Conservation (phyloP, 1,140 invertebrate genomes). For the Drosophila lacertosa region DNA sequence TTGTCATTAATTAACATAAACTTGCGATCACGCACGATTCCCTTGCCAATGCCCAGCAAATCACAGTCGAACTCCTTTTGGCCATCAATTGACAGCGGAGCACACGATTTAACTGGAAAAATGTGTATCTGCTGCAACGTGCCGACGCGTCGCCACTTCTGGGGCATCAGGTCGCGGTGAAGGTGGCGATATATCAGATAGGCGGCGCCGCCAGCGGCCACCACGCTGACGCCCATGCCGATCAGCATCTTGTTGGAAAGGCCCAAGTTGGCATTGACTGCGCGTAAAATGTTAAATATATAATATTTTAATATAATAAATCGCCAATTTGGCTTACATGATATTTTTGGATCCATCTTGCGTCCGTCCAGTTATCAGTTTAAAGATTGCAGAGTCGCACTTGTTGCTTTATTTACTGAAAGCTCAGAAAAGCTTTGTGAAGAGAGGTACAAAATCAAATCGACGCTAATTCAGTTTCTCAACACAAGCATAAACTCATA, state of each 20-base stretch:
- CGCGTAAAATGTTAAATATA: slow-evolving; percentile 63
- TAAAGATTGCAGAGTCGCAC: not conserved
- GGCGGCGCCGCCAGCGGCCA: slow-evolving; percentile 49
- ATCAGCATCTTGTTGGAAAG: slow-evolving; percentile 45
- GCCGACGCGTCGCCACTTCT: slow-evolving; percentile 84
- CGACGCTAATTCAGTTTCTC: not conserved
- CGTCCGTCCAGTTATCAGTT: slow-evolving; percentile 62
- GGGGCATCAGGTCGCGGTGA: slow-evolving; percentile 66
- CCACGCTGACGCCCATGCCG: slow-evolving; percentile 60
- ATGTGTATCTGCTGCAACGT: slow-evolving; percentile 84
- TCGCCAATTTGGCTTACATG: slow-evolving; percentile 81
- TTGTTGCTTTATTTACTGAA: slow-evolving; percentile 1
- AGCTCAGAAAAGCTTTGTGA: slow-evolving; percentile 11
- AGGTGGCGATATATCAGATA: slow-evolving; percentile 65
- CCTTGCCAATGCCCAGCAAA: slow-evolving; percentile 83
- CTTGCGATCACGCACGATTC: slow-evolving; percentile 84
- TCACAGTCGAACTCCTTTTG: slow-evolving; percentile 84
- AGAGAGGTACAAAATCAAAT: not conserved
- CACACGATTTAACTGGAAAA: slow-evolving; percentile 86
- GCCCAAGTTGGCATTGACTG: slow-evolving; percentile 19
- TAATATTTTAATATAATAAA: slow-evolving; percentile 11
- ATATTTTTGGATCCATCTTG: slow-evolving; percentile 55
- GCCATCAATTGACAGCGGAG: slow-evolving; percentile 66
- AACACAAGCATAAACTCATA: not conserved
- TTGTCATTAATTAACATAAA: slow-evolving; percentile 85